Evolutionary conservation across 1,140 invertebrate genomes (phyloP), one percentile per base, ranked within the genome.

Genomic region (Bombus affinis): DNA sequence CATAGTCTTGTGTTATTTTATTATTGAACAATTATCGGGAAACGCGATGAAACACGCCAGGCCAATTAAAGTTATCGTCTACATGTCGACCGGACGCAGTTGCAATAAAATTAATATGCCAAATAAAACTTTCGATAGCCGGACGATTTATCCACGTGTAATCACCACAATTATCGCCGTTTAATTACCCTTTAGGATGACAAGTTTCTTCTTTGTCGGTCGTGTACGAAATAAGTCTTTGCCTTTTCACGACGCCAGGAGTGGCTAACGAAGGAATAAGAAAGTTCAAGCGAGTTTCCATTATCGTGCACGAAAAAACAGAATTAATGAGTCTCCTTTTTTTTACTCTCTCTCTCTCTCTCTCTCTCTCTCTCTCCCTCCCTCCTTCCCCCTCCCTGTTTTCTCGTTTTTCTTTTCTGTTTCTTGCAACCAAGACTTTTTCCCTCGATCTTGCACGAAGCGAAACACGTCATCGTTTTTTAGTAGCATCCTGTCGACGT

Each of bases 41-140:
- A 57, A 65, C 70, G 53, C 39, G 39, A 18, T 22, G 65, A 73
- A 76, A 86, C 74, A 57, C 35, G 47, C 39, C 22, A 13, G 15
- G 5, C 37, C 84, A 86, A 89, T 89, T 89, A 89, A 89, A 89
- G 62, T 83, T 86, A 89, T 89, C 84, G 76, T 89, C 81, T 83
- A 47, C 80, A n/a, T 53, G 68, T 59, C 53, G 62, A 37, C 8
- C 35, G 25, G 2, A 5, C 39, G 28, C 57, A 18, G 1, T 15
- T n/a, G 37, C 35, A 80, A 74, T 75, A 35, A 86, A 89, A 89
- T 89, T 89, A 86, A 89, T 68, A 57, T 66, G 65, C 18, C 62
- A 42, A 89, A 88, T 70, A 74, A 72, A 83, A 37, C 47, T 72
- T 47, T n/a, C 78, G 82, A 81, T 88, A 88, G 79, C 68, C 57